phyloP scores from a whole-genome alignment of 2,888 invertebrate genomes.

The Platycnemis pennipes region DNA sequence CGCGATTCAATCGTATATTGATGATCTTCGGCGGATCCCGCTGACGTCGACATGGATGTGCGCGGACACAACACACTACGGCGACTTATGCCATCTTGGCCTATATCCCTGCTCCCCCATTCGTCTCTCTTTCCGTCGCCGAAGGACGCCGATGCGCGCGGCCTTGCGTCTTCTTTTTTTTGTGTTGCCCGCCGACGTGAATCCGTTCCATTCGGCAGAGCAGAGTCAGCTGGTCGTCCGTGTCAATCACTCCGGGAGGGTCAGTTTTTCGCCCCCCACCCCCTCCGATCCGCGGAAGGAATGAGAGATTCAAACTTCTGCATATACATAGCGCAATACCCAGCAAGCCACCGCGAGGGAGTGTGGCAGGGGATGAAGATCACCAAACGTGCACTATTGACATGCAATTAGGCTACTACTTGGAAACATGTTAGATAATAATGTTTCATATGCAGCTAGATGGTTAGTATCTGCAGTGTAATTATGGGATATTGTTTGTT shows the following conservation, averaged over 20 bases:
- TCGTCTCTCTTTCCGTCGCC: conserved; percentile 12
- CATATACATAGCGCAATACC: no score
- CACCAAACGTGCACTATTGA: no score
- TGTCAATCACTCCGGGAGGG: background rate
- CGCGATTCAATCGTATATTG: background rate
- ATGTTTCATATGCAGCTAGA: no score
- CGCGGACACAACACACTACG: background rate
- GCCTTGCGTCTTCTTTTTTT: background rate
- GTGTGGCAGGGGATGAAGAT: no score
- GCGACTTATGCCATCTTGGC: conserved; percentile 12
- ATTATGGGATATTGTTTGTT: no score
- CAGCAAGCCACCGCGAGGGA: no score
- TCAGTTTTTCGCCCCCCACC: background rate
- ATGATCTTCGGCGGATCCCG: background rate
- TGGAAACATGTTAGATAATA: no score
- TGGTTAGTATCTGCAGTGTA: no score
- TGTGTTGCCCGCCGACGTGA: background rate
- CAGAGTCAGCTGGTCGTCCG: conserved; percentile 17
- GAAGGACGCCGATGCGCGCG: conserved; percentile 31
- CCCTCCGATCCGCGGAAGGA: background rate
- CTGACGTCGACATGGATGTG: background rate
- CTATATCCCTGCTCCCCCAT: background rate
- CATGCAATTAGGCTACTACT: no score
- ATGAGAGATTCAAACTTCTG: no score
- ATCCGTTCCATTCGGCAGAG: background rate